Conservation (phyloP, 2,888 invertebrate species). For the Eristalis arbustorum region DNA sequence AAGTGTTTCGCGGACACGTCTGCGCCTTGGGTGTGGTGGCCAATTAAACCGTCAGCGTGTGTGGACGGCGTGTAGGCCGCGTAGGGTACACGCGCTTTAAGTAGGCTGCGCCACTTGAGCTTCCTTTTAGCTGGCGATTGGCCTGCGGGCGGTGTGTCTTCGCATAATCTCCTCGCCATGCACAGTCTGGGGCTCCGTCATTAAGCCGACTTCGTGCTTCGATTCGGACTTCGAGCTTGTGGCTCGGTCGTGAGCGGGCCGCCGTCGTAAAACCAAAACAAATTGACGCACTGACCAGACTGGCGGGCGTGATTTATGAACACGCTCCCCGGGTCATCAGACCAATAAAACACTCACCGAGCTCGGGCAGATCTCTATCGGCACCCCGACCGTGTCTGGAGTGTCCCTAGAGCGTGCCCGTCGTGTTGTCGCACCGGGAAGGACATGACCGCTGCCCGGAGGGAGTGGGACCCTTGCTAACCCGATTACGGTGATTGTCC, state of each 20-base stretch:
- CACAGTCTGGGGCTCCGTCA: background rate
- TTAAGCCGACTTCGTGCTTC: background rate
- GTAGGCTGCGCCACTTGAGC: constrained; percentile 54
- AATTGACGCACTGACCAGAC: background rate
- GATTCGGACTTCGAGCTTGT: background rate
- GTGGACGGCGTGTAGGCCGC: constrained; percentile 43
- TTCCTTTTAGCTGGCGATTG: constrained; percentile 44
- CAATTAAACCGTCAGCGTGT: constrained; percentile 65
- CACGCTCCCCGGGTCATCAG: background rate
- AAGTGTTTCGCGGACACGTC: constrained; percentile 26
- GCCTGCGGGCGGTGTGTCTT: constrained; percentile 36
- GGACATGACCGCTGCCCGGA: constrained; percentile 20
- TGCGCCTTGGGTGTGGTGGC: constrained; percentile 58
- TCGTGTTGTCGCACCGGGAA: constrained; percentile 10
- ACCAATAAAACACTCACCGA: constrained; percentile 7
- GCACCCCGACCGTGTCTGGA: constrained; percentile 3
- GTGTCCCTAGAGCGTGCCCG: constrained; percentile 34
- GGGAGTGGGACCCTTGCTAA: background rate
- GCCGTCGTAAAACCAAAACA: background rate
- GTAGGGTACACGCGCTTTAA: constrained; percentile 17
- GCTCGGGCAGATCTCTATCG: constrained; percentile 22
- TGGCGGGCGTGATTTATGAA: background rate
- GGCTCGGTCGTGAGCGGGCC: background rate
- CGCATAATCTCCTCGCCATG: constrained; percentile 26
- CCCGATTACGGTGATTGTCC: constrained; percentile 49